Evolutionary conservation across 2,888 invertebrate genomes (phyloP).

Genomic region (Himalopsyche tibetana): DNA sequence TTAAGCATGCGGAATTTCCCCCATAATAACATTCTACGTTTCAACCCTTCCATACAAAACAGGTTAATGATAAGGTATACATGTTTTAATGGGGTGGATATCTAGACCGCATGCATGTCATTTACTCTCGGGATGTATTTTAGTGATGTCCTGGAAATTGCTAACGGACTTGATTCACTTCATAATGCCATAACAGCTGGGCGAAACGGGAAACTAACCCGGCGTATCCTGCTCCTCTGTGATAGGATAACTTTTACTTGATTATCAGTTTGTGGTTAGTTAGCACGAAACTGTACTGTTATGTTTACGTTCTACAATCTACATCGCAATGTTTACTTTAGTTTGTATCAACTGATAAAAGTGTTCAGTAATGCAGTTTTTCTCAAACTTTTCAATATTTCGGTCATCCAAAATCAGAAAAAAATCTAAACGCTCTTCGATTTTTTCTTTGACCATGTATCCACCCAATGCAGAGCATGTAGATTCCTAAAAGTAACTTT

Average conservation of each 20-base stretch:
- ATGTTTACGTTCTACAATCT: no score
- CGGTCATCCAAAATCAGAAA: no score
- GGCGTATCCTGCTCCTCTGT: neutral
- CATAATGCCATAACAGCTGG: neutral
- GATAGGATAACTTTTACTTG: constrained; percentile 27
- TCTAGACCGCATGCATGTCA: neutral
- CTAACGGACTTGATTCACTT: constrained; percentile 1
- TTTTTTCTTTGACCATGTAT: no score
- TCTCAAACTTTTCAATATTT: no score
- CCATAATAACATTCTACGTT: neutral
- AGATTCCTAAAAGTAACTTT: no score
- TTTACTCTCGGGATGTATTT: constrained; percentile 11
- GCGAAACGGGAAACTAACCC: constrained; percentile 8
- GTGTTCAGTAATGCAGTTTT: no score
- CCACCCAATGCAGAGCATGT: no score
- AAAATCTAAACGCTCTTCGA: no score
- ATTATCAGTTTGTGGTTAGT: constrained; percentile 21
- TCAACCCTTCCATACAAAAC: neutral
- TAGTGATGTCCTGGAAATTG: constrained; percentile 29
- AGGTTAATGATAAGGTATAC: constrained; percentile 30
- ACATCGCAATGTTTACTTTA: no score
- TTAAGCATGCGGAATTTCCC: neutral
- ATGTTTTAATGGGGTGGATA: constrained; percentile 7
- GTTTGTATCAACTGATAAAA: no score
- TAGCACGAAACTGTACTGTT: neutral